phyloP scores from a whole-genome alignment of 2,797 vertebrate species.

The Parauchenoglanis ngamensis region DNA sequence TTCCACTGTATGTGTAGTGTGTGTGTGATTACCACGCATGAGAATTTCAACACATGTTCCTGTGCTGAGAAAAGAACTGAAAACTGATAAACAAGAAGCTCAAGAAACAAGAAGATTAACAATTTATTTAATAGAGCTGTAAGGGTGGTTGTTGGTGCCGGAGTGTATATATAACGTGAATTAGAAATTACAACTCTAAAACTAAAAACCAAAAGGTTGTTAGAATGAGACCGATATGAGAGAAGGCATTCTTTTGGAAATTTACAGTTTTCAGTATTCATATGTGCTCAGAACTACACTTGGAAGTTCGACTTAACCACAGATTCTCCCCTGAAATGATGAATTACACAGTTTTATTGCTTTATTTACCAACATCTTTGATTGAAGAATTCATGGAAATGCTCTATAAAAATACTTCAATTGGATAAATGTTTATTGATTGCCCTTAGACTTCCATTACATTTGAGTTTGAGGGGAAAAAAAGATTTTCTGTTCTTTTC shows the following conservation, averaged over 20 bases:
- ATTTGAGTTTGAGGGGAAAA: background rate
- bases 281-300: background rate
- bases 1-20: background rate
- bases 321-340: background rate
- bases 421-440: background rate
- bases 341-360: background rate
- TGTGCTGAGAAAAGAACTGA: background rate
- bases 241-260: background rate
- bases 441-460: background rate
- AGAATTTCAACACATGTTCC: background rate
- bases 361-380: background rate
- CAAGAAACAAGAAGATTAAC: background rate
- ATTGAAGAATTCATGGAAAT: background rate
- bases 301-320: background rate
- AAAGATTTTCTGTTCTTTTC: background rate
- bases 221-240: background rate
- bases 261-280: background rate
- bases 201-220: background rate
- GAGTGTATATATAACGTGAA: background rate
- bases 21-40: background rate
- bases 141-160: background rate
- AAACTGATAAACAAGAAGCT: background rate
- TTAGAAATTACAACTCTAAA: background rate
- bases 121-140: background rate
- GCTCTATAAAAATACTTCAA: background rate